A percentile compares a stretch with the other conserved stretches of the same genome.
Evolutionary conservation across 2,888 invertebrate genomes (phyloP).

Genomic region (Capitulum mitella): DNA sequence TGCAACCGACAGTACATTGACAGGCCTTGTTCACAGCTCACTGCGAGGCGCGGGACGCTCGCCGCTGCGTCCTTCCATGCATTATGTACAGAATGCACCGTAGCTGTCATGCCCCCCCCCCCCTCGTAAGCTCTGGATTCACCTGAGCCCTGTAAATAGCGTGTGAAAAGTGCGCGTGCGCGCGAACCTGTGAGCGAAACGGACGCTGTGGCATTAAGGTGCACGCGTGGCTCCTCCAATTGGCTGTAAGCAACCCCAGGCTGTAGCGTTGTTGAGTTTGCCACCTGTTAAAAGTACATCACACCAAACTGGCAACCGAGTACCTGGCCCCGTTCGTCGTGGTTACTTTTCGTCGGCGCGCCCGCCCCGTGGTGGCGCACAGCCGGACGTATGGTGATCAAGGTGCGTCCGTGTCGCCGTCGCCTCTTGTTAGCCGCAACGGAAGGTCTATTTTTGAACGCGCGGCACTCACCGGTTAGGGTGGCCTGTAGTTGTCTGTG

Average conservation of each 20-base stretch:
- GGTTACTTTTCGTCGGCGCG: neutral
- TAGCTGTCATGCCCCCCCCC: neutral
- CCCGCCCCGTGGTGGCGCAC: too few species aligned
- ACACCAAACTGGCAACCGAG: neutral
- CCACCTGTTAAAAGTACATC: conserved; percentile 8
- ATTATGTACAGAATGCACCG: neutral
- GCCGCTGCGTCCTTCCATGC: neutral
- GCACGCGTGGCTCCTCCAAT: neutral
- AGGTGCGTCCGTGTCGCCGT: neutral
- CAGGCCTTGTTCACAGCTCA: neutral
- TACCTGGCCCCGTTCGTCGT: neutral
- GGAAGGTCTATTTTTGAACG: conserved; percentile 3
- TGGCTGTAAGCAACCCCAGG: conserved; percentile 9
- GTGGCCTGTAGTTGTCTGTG: neutral
- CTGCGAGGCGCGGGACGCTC: neutral
- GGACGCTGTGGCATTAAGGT: neutral
- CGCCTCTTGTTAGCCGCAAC: neutral
- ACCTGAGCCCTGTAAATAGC: neutral
- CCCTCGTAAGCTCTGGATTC: too few species aligned
- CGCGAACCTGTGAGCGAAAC: neutral
- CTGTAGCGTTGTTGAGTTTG: conserved; percentile 22
- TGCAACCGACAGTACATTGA: neutral
- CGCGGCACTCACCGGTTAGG: neutral
- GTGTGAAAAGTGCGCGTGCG: neutral
- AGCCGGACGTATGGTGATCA: too few species aligned